Base-by-base conservation (phyloP, 1,140 invertebrate species). In the Nylanderia fulva region DNA sequence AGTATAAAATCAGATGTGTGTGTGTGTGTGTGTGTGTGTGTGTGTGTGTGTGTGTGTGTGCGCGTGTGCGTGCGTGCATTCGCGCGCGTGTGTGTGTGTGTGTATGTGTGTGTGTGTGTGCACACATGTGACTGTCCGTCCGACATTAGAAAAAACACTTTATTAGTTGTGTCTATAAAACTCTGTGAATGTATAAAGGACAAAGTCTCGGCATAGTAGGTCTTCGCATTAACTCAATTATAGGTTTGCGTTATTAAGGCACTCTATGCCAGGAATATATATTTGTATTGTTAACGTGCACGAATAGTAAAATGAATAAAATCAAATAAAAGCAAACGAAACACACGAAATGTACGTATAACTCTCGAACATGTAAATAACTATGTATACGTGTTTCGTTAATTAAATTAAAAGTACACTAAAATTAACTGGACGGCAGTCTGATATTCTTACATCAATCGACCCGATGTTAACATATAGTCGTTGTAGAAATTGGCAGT, bases 391-490 rank as follows among this genome's bases (percentile, higher is more conserved):
- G 24, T 63, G 48, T 58, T 77, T 39, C 6, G 42, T 69, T 29
- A 29, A 82, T 13, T 48, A 88, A 90, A 89, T 89, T 87, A 90
- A 88, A 90, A 90, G 87, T 86, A 88, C 52, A 88, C 90, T 94
- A 94, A 92, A 93, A 93, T 84, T 94, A 92, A 94, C 71, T 94
- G 93, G 94, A 94, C 94, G 93, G 93, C 92, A 86, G 84, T 92
- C 66, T 89, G 91, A 92, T 85, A 84, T 5, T 48, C 64, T 82
- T 87, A 87, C 64, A 75, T 74, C 58, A 71, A 86, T 85, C 69
- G 85, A 88, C 79, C 86, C 86, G 64, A 86, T 89, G 56, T 6
- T 24, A 9, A 48, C n/a, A n/a, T 64, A 18, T 48, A 82, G 27
- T 80, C 29, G 21, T 45, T 56, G 77, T 72, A 21, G 13, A 82